Conservation (phyloP, 2,888 invertebrate genomes). For the Cantharis lateralis region DNA sequence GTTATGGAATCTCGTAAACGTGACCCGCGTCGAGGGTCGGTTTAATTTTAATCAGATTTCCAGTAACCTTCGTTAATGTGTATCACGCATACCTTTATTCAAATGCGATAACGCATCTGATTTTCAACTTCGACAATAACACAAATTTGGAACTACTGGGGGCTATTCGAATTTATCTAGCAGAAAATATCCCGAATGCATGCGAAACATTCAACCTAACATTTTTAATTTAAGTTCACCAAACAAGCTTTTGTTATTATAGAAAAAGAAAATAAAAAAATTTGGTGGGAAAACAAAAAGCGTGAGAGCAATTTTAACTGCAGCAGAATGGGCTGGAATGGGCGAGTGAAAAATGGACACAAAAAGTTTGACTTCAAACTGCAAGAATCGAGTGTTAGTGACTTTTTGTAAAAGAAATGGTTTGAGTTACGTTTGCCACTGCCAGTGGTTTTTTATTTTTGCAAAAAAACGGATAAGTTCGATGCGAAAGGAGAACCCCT, state of each 20-base stretch:
- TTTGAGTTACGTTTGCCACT: neutral
- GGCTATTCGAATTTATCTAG: neutral
- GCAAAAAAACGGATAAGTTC: neutral
- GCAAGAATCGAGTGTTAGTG: neutral
- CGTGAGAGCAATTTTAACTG: neutral
- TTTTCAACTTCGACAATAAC: neutral
- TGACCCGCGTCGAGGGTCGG: conserved; percentile 40
- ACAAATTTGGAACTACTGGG: neutral
- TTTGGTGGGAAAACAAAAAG: neutral
- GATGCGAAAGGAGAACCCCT: neutral
- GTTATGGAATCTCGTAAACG: conserved; percentile 36
- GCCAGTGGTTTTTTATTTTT: neutral
- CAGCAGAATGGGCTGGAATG: neutral
- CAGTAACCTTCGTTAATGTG: conserved; percentile 26
- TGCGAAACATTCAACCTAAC: neutral
- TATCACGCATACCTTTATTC: conserved; percentile 29
- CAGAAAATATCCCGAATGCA: neutral
- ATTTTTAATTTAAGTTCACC: neutral
- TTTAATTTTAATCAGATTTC: conserved; percentile 41
- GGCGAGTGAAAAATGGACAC: neutral
- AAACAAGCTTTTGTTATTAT: neutral
- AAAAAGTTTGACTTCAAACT: neutral
- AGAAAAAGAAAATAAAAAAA: neutral
- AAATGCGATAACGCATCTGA: neutral
- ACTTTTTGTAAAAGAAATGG: neutral